Evolutionary conservation across 2,113 vertebrate genomes (phyloP).

Genomic region (Colistium nudipinnis): DNA sequence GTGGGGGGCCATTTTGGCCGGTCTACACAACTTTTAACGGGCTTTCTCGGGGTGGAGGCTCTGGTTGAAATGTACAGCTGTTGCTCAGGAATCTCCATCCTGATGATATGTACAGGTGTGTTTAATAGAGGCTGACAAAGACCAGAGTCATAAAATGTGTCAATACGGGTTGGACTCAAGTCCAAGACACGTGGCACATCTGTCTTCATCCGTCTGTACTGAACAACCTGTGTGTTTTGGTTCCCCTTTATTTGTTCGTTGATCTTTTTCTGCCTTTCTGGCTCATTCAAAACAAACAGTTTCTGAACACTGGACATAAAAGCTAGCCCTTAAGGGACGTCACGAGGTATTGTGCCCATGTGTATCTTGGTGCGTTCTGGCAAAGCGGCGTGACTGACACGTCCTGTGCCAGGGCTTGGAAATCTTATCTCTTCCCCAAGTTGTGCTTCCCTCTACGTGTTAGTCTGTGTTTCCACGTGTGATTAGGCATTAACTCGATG

Average conservation of each 20-base stretch:
- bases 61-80: neutral
- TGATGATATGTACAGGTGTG: neutral
- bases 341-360: conserved; percentile 4
- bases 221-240: too few species aligned
- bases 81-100: neutral
- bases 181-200: neutral
- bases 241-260: too few species aligned
- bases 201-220: neutral
- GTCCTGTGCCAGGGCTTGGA: conserved; percentile 23
- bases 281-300: too few species aligned
- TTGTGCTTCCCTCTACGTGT: conserved; percentile 25
- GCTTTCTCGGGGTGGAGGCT: too few species aligned
- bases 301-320: too few species aligned
- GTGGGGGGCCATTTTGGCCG: too few species aligned
- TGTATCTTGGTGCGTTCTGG: conserved; percentile 31
- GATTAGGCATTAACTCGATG: conserved; percentile 41
- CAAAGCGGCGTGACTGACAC: conserved; percentile 13
- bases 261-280: too few species aligned
- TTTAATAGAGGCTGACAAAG: neutral
- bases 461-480: conserved; percentile 36
- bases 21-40: too few species aligned
- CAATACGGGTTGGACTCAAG: neutral
- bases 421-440: conserved; percentile 29
- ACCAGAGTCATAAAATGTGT: neutral
- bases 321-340: too few species aligned